These are phyloP conservation scores for Encarsia formosa DNA, from an alignment of 2,888 invertebrate genomes.

Conservation along the genomic window DNA sequence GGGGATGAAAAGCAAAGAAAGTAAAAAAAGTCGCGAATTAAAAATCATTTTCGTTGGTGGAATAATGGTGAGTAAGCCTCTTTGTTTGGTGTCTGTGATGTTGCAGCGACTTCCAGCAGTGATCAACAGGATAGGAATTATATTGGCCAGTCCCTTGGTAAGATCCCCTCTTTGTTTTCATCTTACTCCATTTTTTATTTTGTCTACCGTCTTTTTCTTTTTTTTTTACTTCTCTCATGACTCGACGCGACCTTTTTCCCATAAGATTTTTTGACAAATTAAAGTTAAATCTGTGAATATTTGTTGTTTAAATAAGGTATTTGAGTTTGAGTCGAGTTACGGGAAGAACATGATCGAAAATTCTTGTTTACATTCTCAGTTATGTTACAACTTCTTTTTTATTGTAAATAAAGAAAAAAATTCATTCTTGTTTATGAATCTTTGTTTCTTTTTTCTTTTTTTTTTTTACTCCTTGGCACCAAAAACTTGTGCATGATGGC, in stretches of 20 bases:
- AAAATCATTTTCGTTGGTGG: constrained; percentile 41
- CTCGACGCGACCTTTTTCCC: neutral
- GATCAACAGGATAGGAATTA: constrained; percentile 93
- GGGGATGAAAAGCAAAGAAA: neutral
- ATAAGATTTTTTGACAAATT: neutral
- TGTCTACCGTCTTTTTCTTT: neutral
- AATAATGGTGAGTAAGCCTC: constrained; percentile 51
- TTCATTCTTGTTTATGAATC: too few species aligned
- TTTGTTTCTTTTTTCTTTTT: too few species aligned
- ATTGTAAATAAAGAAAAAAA: too few species aligned
- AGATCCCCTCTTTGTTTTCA: constrained; percentile 50
- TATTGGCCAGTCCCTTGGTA: constrained; percentile 94
- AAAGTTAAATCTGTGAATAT: too few species aligned
- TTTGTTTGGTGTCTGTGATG: constrained; percentile 53
- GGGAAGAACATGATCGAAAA: too few species aligned
- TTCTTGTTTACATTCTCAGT: too few species aligned
- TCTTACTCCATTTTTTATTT: constrained; percentile 1
- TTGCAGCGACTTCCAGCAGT: constrained; percentile 92
- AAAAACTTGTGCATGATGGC: too few species aligned
- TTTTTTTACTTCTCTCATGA: neutral
- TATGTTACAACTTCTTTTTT: too few species aligned
- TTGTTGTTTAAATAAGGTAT: too few species aligned
- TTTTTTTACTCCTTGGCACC: too few species aligned
- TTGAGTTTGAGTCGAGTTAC: too few species aligned
- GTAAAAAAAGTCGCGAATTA: constrained; percentile 35